Evolutionary conservation across 2,113 vertebrate species (phyloP).

Genomic region (Etheostoma cragini): DNA sequence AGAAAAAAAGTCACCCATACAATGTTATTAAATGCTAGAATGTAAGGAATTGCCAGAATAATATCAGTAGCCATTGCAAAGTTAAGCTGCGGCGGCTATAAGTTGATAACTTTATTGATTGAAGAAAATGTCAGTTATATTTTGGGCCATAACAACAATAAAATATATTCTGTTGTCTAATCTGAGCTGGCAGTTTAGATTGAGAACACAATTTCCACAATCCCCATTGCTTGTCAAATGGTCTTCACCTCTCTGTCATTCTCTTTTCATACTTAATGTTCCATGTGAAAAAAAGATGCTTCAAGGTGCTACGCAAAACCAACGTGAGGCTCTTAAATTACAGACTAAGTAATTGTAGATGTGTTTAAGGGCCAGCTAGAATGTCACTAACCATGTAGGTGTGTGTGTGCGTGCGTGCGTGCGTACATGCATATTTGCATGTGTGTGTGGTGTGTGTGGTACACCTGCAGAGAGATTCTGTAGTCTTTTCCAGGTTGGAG

Average conservation of each 20-base stretch:
- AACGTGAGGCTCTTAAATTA: not conserved
- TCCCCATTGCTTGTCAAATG: no score
- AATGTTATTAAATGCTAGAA: no score
- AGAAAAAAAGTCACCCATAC: no score
- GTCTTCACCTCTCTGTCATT: not conserved
- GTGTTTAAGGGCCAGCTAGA: not conserved
- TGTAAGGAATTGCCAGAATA: no score
- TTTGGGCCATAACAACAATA: no score
- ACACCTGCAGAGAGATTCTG: slow-evolving; percentile 85
- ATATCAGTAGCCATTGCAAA: no score
- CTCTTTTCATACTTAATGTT: not conserved
- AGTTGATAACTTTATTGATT: no score
- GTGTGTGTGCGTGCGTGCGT: not conserved
- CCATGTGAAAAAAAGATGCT: not conserved
- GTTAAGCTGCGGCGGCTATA: no score
- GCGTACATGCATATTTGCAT: no score
- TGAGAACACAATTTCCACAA: not conserved
- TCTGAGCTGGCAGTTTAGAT: not conserved
- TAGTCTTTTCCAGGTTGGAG: slow-evolving; percentile 85
- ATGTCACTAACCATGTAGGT: not conserved
- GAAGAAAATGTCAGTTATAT: no score
- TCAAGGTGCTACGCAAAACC: not conserved
- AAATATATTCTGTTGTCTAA: not conserved
- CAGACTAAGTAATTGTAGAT: not conserved
- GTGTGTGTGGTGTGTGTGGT: not conserved